A percentile compares a stretch with the other conserved stretches of the same genome.
phyloP scores from a whole-genome alignment of 2,113 vertebrate species.

The Myotis brandtii region DNA sequence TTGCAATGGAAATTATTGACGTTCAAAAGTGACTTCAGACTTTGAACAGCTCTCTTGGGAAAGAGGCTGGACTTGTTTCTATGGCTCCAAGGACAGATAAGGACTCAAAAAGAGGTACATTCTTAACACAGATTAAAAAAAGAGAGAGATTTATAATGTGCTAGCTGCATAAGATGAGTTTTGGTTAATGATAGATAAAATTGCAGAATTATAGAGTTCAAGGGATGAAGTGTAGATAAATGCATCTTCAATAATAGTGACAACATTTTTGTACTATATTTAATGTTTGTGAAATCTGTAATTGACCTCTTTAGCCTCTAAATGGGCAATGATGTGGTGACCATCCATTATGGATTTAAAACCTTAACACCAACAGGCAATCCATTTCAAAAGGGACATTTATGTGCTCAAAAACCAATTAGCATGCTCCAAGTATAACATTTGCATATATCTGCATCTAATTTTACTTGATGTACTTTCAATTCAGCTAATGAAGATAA shows the following conservation, averaged over 20 bases:
- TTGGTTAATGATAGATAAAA: neutral
- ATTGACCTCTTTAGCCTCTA: neutral
- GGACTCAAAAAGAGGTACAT: neutral
- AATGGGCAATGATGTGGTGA: neutral
- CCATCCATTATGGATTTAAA: neutral
- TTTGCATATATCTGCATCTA: slow-evolving; percentile 49
- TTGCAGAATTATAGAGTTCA: neutral
- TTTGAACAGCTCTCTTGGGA: neutral
- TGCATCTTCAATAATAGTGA: neutral
- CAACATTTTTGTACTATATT: slow-evolving; percentile 11
- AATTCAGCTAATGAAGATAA: slow-evolving; percentile 22
- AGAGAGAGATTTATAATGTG: neutral
- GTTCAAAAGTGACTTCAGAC: neutral
- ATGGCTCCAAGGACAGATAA: neutral
- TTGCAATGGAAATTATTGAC: neutral
- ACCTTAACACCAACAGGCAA: slow-evolving; percentile 3
- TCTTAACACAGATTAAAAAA: neutral
- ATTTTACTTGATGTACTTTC: slow-evolving; percentile 54
- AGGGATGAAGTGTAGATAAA: neutral
- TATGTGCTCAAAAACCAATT: neutral
- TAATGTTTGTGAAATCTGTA: neutral
- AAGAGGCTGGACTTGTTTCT: neutral
- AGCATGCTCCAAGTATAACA: neutral
- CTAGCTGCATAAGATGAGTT: neutral
- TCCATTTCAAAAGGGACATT: slow-evolving; percentile 36